Evolutionary conservation across 1,140 invertebrate species (phyloP).

Genomic region (Pseudomyrmex cubaensis): DNA sequence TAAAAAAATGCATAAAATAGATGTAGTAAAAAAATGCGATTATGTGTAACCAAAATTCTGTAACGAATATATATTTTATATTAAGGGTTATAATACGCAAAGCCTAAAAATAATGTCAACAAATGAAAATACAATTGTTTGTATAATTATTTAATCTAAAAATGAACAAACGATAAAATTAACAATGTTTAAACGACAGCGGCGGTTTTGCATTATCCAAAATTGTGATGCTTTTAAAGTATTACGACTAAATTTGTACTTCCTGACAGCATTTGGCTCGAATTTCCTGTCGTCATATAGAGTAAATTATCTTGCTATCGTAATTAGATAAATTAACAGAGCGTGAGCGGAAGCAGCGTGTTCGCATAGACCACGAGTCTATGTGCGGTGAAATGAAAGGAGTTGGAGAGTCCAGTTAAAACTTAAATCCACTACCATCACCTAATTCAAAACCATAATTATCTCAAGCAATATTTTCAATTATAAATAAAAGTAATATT

Average conservation of each 20-base stretch:
- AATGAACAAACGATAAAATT: not conserved
- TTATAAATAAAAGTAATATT: not conserved
- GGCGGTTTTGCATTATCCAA: not conserved
- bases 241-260: constrained; percentile 73
- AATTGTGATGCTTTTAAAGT: constrained; percentile 67
- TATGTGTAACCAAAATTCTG: too few relatives aligned
- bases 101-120: not conserved
- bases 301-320: constrained; percentile 71
- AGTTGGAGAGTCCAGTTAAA: constrained; percentile 65
- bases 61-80: too few relatives aligned
- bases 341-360: constrained; percentile 62
- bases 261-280: constrained; percentile 52
- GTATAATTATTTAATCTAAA: constrained; percentile 4
- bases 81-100: too few relatives aligned
- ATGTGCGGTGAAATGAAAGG: constrained; percentile 50
- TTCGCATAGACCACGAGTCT: constrained; percentile 22
- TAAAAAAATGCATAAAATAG: not conserved
- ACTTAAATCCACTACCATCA: constrained; percentile 52
- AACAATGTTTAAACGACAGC: constrained; percentile 5
- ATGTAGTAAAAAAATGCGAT: not conserved
- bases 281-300: constrained; percentile 64
- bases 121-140: not conserved
- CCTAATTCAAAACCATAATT: constrained; percentile 38
- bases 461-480: constrained; percentile 58
- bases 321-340: constrained; percentile 75